phyloP scores from a whole-genome alignment of 2,888 invertebrate genomes.

The Tetanocera ferruginea region DNA sequence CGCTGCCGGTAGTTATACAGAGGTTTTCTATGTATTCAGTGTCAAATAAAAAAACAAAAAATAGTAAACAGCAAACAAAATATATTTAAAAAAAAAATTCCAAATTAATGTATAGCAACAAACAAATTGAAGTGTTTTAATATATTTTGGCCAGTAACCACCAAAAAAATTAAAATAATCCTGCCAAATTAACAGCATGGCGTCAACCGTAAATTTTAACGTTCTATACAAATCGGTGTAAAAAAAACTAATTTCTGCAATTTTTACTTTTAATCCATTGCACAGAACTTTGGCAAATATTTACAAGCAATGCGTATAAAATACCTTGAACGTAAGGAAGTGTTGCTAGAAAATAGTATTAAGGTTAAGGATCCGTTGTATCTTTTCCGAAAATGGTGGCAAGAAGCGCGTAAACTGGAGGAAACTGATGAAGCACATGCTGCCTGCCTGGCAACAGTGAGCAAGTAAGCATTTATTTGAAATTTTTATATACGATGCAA shows the following conservation, averaged over 20 bases:
- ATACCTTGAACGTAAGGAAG: conserved; percentile 80
- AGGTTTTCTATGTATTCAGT: not conserved
- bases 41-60: not conserved
- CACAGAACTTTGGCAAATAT: not conserved
- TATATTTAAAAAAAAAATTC: not conserved
- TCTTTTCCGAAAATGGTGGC: conserved; percentile 89
- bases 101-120: not conserved
- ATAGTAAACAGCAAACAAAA: not conserved
- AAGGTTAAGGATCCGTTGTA: conserved; percentile 85
- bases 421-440: conserved; percentile 91
- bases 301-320: conserved; percentile 79
- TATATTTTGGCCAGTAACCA: not conserved
- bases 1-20: not conserved
- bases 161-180: not conserved
- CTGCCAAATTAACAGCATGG: not conserved
- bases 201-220: not conserved
- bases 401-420: conserved; percentile 78
- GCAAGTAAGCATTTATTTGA: conserved; percentile 74
- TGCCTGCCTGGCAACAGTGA: conserved; percentile 89
- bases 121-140: conserved; percentile 1
- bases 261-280: not conserved
- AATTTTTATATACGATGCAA: no score
- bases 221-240: not conserved
- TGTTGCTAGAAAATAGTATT: conserved; percentile 84
- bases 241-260: not conserved